phyloP scores from a whole-genome alignment of 35 echinoderm and acorn worm species.

The Diadema setosum region DNA sequence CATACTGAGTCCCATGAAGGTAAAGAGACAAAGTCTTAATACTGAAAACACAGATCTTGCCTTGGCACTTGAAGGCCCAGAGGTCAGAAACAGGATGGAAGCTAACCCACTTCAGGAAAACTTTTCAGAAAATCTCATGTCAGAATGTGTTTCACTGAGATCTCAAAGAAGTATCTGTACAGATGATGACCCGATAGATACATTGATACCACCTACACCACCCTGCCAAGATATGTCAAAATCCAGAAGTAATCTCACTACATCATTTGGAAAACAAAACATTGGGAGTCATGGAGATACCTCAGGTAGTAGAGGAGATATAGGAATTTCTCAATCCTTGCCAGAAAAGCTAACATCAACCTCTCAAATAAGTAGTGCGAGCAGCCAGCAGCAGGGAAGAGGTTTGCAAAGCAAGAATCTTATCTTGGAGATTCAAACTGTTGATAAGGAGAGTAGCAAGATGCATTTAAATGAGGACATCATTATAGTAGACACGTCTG shows the following conservation, averaged over 20 bases:
- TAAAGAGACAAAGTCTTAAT: too few relatives aligned
- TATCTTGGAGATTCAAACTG: not conserved
- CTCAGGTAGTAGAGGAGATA: too few relatives aligned
- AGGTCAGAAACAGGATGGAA: too few relatives aligned
- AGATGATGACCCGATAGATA: not conserved
- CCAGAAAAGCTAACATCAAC: too few relatives aligned
- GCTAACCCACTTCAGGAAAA: too few relatives aligned
- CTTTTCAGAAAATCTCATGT: too few relatives aligned
- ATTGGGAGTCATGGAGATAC: too few relatives aligned
- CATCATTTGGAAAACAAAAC: not conserved
- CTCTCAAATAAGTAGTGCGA: too few relatives aligned
- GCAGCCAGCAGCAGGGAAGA: not conserved
- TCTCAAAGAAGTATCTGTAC: not conserved
- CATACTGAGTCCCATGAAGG: not conserved
- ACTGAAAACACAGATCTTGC: too few relatives aligned
- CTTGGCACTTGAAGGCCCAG: too few relatives aligned
- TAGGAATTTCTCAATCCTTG: too few relatives aligned
- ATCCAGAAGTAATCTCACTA: not conserved
- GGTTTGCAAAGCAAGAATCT: constrained; percentile 6
- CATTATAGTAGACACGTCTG: not conserved
- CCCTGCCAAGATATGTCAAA: not conserved
- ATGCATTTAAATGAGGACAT: not conserved
- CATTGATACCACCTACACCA: constrained; percentile 33
- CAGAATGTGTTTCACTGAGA: not conserved
- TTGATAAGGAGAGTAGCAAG: not conserved